Evolutionary conservation across 2,888 invertebrate species (phyloP), one percentile per base, ranked within the genome.

Genomic region (Sarcophaga rosellei): DNA sequence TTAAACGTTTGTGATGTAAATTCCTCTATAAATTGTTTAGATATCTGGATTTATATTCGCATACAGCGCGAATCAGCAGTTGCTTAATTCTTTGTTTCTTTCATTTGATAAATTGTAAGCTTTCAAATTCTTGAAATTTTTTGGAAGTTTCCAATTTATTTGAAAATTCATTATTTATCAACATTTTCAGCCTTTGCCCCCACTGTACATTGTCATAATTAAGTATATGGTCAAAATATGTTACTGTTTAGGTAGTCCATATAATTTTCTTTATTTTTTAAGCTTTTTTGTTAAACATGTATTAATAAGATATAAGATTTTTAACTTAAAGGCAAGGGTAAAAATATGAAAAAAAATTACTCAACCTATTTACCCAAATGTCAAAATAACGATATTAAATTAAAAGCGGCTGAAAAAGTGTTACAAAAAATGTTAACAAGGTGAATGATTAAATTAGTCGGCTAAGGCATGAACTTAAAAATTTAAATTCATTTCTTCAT

Each of bases 201-300:
- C 53, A 53, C 53, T 61, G 61, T 61, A 20, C 1, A 8, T 74
- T 73, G 35, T 81, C 61, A 68, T 74, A 74, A 80, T 74, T 74
- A 74, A 47, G 47, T n/a, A 68, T 59, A 23, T 25, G 57, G 45
- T 66, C 25, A 80, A 66, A 66, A 73, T 66, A 57, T 66, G 0
- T 65, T 57, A 11, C 57, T 25, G 61, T 78, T 3, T 53, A 15
- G 5, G 53, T 53, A 15, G 15, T 5, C 15, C 17, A 17, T 17
- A 53, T 53, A 15, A 53, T 44, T 8, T 20, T 20, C 44, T 25
- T 47, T 44, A 62, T 62, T 44, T 69, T 76, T 45, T 53, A 72
- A 62, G 11, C 15, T 35, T 63, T 47, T 63, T 63, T 21, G 53
- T 70, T 63, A 72, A 72, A 63, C 72, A 72, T 61, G 21, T 70